These are phyloP conservation scores for Euplexia lucipara DNA, from an alignment of 2,888 invertebrate genomes.

Conservation along the genomic window DNA sequence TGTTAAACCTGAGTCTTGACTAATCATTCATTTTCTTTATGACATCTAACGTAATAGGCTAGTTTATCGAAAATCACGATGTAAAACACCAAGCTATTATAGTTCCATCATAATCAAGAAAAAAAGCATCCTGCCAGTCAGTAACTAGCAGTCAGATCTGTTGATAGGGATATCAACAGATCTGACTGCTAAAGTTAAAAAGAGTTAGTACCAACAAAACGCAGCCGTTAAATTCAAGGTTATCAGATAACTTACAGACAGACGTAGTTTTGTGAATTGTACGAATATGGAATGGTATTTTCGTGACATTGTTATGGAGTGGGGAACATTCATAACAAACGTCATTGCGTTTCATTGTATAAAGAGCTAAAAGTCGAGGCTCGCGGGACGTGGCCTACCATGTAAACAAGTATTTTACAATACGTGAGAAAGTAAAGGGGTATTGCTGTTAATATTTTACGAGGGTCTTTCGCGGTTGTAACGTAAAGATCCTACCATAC, in stretches of 20 bases:
- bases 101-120: constrained; percentile 7
- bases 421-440: constrained; percentile 73
- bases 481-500: constrained; percentile 38
- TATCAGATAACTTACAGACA: constrained; percentile 55
- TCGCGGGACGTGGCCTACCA: constrained; percentile 64
- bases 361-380: constrained; percentile 70
- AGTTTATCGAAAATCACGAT: not conserved
- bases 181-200: constrained; percentile 35
- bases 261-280: constrained; percentile 58
- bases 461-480: constrained; percentile 69
- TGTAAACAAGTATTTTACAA: constrained; percentile 67
- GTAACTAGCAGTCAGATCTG: too few species aligned
- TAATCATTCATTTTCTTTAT: not conserved
- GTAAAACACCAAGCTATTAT: not conserved
- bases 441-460: constrained; percentile 72
- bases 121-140: too few species aligned
- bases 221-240: constrained; percentile 61
- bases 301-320: constrained; percentile 63
- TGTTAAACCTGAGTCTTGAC: not conserved
- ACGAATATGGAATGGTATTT: constrained; percentile 67
- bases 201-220: constrained; percentile 29
- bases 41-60: constrained; percentile 1
- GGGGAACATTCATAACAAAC: constrained; percentile 55
- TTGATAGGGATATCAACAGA: constrained; percentile 17
- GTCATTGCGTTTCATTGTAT: constrained; percentile 58